phyloP scores from a whole-genome alignment of 1,140 invertebrate genomes.

The Leucophenga varia region DNA sequence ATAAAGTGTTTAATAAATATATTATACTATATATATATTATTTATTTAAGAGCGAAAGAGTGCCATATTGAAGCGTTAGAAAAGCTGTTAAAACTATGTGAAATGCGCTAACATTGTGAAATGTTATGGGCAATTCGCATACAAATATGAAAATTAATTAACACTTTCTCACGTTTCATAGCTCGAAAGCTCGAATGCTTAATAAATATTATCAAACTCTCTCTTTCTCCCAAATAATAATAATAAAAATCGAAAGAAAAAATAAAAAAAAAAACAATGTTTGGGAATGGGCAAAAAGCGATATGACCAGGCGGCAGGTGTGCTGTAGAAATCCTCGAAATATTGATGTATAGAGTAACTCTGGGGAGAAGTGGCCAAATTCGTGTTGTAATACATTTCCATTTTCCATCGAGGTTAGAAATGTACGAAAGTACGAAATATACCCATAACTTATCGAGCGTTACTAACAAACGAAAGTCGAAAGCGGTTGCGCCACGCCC shows the following conservation, averaged over 20 bases:
- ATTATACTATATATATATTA: too few species aligned
- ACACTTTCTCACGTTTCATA: too few species aligned
- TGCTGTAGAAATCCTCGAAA: constrained; percentile 59
- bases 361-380: constrained; percentile 56
- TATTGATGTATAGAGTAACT: constrained; percentile 49
- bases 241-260: constrained; percentile 15
- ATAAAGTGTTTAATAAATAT: too few species aligned
- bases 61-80: too few species aligned
- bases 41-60: too few species aligned
- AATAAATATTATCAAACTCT: constrained; percentile 26
- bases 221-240: constrained; percentile 48
- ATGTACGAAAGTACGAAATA: too few species aligned
- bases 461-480: constrained; percentile 16
- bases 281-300: constrained; percentile 67
- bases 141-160: too few species aligned
- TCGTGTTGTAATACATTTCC: constrained; percentile 57
- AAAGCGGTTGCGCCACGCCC: constrained; percentile 11
- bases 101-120: too few species aligned
- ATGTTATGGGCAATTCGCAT: too few species aligned
- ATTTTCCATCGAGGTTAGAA: constrained; percentile 40
- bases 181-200: too few species aligned
- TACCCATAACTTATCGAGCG: constrained; percentile 11
- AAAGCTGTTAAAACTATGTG: too few species aligned
- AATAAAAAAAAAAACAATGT: constrained; percentile 39
- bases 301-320: constrained; percentile 66